Percentiles rank a stretch among this genome's conserved stretches.
Conservation (phyloP, 2,888 invertebrate genomes). For the Digitonthophagus gazella region DNA sequence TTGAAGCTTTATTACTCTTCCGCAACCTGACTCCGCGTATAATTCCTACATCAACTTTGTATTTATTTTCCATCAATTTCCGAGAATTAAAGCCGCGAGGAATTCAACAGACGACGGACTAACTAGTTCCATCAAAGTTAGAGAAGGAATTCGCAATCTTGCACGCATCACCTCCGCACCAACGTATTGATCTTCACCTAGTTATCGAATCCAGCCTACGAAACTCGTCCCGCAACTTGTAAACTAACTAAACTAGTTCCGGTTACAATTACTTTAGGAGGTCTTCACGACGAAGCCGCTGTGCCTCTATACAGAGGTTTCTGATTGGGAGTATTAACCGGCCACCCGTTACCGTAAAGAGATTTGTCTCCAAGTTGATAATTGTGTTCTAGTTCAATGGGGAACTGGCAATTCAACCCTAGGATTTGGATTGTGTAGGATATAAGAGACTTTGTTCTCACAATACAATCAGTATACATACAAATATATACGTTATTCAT, state of each 20-base stretch:
- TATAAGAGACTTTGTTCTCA: too few species aligned
- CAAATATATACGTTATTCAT: too few species aligned
- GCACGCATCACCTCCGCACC: neutral
- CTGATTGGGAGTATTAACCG: neutral
- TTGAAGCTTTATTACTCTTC: neutral
- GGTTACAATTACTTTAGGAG: slow-evolving; percentile 9
- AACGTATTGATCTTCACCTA: slow-evolving; percentile 13
- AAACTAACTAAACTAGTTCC: slow-evolving; percentile 17
- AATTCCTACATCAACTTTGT: neutral
- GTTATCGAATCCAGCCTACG: slow-evolving; percentile 3
- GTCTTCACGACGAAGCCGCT: neutral
- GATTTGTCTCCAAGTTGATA: neutral
- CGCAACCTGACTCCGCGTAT: neutral
- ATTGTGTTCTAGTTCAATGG: neutral
- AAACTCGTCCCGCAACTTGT: slow-evolving; percentile 17
- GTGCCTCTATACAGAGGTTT: neutral
- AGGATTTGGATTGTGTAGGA: too few species aligned
- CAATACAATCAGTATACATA: too few species aligned
- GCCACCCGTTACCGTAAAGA: neutral
- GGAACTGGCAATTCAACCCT: too few species aligned
- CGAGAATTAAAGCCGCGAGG: neutral
- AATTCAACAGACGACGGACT: neutral
- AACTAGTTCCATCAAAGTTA: neutral
- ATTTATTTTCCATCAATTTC: neutral
- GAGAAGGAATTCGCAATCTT: neutral